Evolutionary conservation across 2,113 vertebrate species (phyloP), one percentile per base, ranked within the genome.

Genomic region (Oceanodroma tethys): DNA sequence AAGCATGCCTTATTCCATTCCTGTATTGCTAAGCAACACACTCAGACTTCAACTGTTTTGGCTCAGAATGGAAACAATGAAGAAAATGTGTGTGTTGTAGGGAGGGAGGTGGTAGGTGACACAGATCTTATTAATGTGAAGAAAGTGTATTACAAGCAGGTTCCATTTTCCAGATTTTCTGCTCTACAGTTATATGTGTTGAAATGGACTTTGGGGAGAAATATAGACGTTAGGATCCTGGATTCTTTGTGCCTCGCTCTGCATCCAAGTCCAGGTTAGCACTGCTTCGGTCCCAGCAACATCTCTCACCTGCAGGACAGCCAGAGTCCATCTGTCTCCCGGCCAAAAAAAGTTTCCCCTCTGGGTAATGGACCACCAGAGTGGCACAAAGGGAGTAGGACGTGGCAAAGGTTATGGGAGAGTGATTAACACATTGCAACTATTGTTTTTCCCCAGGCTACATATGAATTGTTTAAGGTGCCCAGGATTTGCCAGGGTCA

Each of bases 1-100:
- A 45, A 90, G 42, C 52, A 25, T 25, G 81, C 48, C 48, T 91
- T 78, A 65, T 86, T 86, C 65, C 16, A 22, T 71, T 89, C 42
- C 48, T 81, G 16, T n/a, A 96, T 95, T 92, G 88, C 95, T 97
- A 96, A 96, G 95, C 94, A 97, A 97, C 95, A 67, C 2, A 1
- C 56, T 95, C 76, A 70, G 81, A 36, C n/a, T 88, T 90, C 67
- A 86, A 26, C 65, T 50, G 65, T 80, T 81, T 67, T 74, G 70
- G 53, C 84, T 92, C 42, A 83, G 82, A 85, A 78, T 86, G 89
- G 80, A 82, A 96, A 81, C 71, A 89, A 82, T 72, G 73, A 79
- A 80, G 86, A 93, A 83, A 75, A 78, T 18, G 11, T 23, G 83
- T 10, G n/a, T n/a, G 13, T 73, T 80, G 58, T 17, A 75, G 15